Percentiles rank a stretch among this genome's conserved stretches.
Evolutionary conservation across 30 jellyfish, hydroid and myxozoan genomes (phyloP).

Genomic region (Mastigias papua): DNA sequence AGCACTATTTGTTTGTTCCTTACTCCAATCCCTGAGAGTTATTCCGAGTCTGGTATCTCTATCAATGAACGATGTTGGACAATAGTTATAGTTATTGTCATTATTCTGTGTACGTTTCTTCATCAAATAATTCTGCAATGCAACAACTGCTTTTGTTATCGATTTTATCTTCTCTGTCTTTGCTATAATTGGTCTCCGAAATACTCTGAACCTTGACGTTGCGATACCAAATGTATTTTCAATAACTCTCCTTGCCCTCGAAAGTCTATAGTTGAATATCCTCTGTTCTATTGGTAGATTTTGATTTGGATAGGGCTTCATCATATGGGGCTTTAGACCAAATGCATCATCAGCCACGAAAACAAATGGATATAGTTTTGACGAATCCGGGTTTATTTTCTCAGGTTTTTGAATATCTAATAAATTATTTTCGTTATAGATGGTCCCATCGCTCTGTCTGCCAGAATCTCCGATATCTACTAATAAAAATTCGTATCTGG

Average conservation of each 20-base stretch:
- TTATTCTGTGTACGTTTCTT: slow-evolving; percentile 7
- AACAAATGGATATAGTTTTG: slow-evolving; percentile 52
- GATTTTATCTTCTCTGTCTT: slow-evolving; percentile 31
- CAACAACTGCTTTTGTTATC: slow-evolving; percentile 83
- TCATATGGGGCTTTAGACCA: slow-evolving; percentile 59
- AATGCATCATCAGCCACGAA: slow-evolving; percentile 79
- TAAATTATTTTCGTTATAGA: slow-evolving; percentile 35
- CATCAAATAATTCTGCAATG: slow-evolving; percentile 67
- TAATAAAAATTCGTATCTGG: slow-evolving; percentile 31
- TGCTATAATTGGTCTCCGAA: slow-evolving; percentile 77
- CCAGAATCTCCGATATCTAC: slow-evolving; percentile 71
- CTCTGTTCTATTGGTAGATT: slow-evolving; percentile 47
- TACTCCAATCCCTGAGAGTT: slow-evolving; percentile 55
- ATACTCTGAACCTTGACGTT: slow-evolving; percentile 67
- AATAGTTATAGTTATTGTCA: slow-evolving; percentile 28
- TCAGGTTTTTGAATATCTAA: slow-evolving; percentile 49
- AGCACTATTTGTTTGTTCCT: slow-evolving; percentile 21
- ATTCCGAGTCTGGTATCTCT: slow-evolving; percentile 20
- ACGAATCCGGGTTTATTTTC: slow-evolving; percentile 35
- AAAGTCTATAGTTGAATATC: slow-evolving; percentile 64
- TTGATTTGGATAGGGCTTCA: slow-evolving; percentile 70
- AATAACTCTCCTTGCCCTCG: slow-evolving; percentile 62
- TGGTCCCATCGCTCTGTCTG: slow-evolving; percentile 71
- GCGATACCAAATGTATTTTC: slow-evolving; percentile 86
- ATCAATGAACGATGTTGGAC: slow-evolving; percentile 31